A percentile compares a stretch with the other conserved stretches of the same genome.
Conservation (phyloP, 1,140 invertebrate species). For the Oryctes rhinoceros region DNA sequence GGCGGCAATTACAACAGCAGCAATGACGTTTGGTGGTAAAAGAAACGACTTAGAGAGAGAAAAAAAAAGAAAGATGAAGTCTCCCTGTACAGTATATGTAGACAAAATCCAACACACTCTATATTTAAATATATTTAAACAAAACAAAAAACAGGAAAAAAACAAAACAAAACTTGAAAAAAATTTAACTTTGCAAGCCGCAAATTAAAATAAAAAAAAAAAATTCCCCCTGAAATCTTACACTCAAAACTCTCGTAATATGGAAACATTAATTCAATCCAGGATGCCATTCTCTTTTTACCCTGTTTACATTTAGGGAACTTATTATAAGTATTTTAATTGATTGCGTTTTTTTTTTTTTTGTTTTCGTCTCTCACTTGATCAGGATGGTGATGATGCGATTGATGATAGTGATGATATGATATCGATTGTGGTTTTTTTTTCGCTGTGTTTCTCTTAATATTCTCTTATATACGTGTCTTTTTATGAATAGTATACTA, state of each 20-base stretch:
- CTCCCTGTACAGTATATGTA: constrained; percentile 8
- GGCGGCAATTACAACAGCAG: constrained; percentile 58
- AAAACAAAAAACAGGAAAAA: background rate
- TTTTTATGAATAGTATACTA: no score
- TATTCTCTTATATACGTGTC: no score
- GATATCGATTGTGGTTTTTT: no score
- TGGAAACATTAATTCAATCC: background rate
- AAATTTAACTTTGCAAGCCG: background rate
- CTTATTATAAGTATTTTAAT: constrained; percentile 38
- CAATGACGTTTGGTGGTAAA: constrained; percentile 56
- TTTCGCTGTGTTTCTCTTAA: no score
- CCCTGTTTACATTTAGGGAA: constrained; percentile 39
- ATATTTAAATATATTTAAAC: background rate
- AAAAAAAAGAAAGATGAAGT: constrained; percentile 3
- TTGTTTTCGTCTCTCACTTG: background rate
- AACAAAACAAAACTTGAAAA: background rate
- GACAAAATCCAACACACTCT: background rate
- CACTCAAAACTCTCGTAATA: background rate
- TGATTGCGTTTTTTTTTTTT: constrained; percentile 20
- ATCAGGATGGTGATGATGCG: background rate
- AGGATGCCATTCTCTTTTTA: constrained; percentile 26
- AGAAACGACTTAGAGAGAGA: background rate
- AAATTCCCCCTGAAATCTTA: background rate
- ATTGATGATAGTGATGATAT: no score
- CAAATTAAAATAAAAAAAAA: constrained; percentile 6